Conservation (phyloP, 2,888 invertebrate genomes). For the Drosophila melanosoma region DNA sequence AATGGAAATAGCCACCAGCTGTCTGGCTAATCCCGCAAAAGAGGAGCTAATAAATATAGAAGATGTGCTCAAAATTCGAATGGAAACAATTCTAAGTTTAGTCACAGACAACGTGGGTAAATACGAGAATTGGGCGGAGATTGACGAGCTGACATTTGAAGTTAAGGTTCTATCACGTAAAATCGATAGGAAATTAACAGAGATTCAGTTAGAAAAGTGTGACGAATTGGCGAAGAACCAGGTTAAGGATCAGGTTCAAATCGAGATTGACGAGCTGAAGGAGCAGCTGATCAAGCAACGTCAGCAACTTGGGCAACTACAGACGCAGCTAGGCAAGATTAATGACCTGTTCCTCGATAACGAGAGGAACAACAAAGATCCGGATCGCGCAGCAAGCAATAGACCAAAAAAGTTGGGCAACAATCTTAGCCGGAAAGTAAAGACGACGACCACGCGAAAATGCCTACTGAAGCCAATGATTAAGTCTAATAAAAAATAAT, state of each 20-base stretch:
- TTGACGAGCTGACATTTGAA: background rate
- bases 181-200: background rate
- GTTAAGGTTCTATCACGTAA: background rate
- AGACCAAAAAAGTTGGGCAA: background rate
- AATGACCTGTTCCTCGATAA: background rate
- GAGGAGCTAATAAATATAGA: background rate
- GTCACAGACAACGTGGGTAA: background rate
- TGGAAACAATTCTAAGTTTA: background rate
- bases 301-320: background rate
- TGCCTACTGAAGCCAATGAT: too few relatives aligned
- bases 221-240: background rate
- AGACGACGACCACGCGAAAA: too few relatives aligned
- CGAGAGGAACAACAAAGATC: background rate
- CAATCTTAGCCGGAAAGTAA: background rate
- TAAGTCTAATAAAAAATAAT: too few relatives aligned
- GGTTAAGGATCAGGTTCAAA: background rate
- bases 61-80: background rate
- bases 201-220: background rate
- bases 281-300: background rate
- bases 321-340: background rate
- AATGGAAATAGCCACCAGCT: background rate
- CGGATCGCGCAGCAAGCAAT: accelerated
- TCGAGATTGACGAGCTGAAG: background rate
- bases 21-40: background rate
- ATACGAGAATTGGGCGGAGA: background rate